Percentiles rank a stretch among this genome's conserved stretches.
Evolutionary conservation across 2,113 vertebrate species (phyloP).

Genomic region (Brienomyrus longianalis): DNA sequence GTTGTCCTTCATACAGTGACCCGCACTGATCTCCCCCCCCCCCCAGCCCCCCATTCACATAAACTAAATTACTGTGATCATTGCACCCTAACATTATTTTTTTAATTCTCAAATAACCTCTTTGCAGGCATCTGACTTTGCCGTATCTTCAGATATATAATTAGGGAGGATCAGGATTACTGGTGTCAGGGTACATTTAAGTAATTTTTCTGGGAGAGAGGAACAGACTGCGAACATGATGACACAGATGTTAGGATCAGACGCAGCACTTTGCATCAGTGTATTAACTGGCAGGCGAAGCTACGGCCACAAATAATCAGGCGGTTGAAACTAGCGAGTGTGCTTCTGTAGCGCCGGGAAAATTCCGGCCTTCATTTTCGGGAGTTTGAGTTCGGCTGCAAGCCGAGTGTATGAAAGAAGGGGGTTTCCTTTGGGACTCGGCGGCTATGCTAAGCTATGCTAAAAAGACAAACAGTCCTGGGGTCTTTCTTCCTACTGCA

Average conservation of each 20-base stretch:
- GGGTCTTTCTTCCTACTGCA: neutral
- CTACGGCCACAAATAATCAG: neutral
- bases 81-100: neutral
- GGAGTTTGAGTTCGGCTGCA: neutral
- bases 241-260: neutral
- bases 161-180: slow-evolving; percentile 16
- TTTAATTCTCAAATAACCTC: slow-evolving; percentile 12
- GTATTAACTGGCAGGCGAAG: neutral
- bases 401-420: neutral
- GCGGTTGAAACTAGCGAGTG: neutral
- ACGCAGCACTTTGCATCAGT: neutral
- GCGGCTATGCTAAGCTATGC: neutral
- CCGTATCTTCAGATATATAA: slow-evolving; percentile 8
- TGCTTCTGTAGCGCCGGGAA: neutral
- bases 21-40: neutral
- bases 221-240: neutral
- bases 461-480: neutral
- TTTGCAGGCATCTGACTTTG: neutral
- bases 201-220: neutral
- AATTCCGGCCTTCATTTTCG: neutral
- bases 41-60: neutral
- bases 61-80: neutral
- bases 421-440: neutral
- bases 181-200: slow-evolving; percentile 7
- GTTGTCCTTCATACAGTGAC: neutral